Conservation (phyloP, 30 jellyfish, hydroid and myxozoan genomes). For the Aurelia sp. region DNA sequence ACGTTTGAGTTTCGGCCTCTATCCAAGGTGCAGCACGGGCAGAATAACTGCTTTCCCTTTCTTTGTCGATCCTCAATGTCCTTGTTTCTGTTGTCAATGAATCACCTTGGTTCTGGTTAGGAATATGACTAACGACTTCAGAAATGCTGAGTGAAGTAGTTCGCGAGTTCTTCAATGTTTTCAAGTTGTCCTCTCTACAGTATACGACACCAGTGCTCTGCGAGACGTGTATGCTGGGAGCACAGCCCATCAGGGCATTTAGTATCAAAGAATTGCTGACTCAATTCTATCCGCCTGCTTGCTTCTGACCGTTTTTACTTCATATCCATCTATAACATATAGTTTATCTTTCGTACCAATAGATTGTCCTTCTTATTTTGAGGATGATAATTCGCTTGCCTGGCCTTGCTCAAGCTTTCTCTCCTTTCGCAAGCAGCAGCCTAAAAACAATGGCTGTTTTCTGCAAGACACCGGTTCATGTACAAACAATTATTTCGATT, state of each 20-base stretch:
- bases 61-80: conserved; percentile 69
- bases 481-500: not conserved
- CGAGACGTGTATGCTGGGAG: conserved; percentile 99
- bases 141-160: conserved; percentile 88
- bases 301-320: too few relatives aligned
- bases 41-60: conserved; percentile 69
- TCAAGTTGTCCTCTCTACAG: conserved; percentile 88
- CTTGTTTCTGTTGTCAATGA: conserved; percentile 69
- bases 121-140: conserved; percentile 92
- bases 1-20: conserved; percentile 78
- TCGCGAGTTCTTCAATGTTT: conserved; percentile 71
- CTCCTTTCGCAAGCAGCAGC: not conserved
- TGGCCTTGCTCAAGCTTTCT: not conserved
- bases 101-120: conserved; percentile 71
- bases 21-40: conserved; percentile 73
- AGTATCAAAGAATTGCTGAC: conserved; percentile 10
- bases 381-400: not conserved
- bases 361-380: not conserved
- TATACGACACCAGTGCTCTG: conserved; percentile 97
- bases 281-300: too few relatives aligned
- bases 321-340: too few relatives aligned
- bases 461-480: conserved; percentile 4
- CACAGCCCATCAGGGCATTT: conserved; percentile 99
- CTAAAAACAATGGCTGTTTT: conserved; percentile 34
- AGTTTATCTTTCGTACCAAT: not conserved